Base-by-base conservation (phyloP, 2,797 vertebrate genomes). In the Serranus cabrilla region DNA sequence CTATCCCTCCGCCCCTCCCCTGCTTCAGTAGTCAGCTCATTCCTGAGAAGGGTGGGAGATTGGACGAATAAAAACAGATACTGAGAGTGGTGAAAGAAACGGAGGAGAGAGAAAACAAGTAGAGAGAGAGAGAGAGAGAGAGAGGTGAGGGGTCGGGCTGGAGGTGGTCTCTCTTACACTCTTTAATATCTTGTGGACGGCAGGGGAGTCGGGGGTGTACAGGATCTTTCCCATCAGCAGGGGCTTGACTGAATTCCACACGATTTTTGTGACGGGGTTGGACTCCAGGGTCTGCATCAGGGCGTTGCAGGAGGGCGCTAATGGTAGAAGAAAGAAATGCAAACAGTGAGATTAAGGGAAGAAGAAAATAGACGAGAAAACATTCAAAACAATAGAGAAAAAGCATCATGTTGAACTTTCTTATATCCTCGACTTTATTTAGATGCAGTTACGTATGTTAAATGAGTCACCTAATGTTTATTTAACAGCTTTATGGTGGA, bases 181-280 rank as follows among this genome's bases (percentile, higher is more conserved):
- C 92, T 97, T 97, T 81, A 99, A 58, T 91, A 99, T 97, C 91
- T 95, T 92, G 81, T 70, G 93, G 55, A 95, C 93, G 57, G 96
- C 94, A 25, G 96, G 97, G 76, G 96, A 96, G 94, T 98, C 95
- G 0, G 98, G 98, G 81, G 96, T 92, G 87, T 96, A 99, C 61
- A 99, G 95, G 87, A 99, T 96, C 95, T 98, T 99, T 87, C 98
- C 98, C 97, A 99, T 98, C 92, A 99, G 92, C 90, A 99, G 92
- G 59, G 98, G 98, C 82, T 99, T 99, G 89, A 97, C 95, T 62
- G 97, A 94, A 90, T 92, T 97, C 98, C 98, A 99, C 77, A 96
- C 93, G 59, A 99, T 96, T 94, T 97, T 99, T 52, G 97, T 98
- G 85, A 98, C 80, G 62, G 97, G 96, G 87, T 97, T 97, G 77